These are phyloP conservation scores for Macrotus californicus DNA, from an alignment of 2,113 vertebrate species.

Conservation along the genomic window DNA sequence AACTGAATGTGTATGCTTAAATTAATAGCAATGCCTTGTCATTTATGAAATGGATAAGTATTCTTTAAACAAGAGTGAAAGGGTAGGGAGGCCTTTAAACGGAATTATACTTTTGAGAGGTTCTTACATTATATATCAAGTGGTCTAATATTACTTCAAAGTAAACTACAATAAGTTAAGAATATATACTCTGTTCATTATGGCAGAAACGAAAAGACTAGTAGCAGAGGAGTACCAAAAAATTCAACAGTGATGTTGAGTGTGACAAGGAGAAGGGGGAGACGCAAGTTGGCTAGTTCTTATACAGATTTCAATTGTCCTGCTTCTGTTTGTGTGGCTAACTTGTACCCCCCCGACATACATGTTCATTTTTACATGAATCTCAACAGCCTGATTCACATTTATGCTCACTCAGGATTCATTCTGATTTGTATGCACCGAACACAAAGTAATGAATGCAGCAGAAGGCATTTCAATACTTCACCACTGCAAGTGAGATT, in stretches of 20 bases:
- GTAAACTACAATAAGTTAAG: neutral
- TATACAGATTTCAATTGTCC: neutral
- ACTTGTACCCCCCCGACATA: neutral
- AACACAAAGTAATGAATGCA: neutral
- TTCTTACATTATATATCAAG: neutral
- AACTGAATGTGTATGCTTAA: neutral
- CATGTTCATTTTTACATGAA: neutral
- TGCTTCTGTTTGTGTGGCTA: neutral
- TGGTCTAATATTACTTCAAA: neutral
- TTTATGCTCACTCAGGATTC: constrained; percentile 22
- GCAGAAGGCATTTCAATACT: constrained; percentile 17
- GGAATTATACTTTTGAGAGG: neutral
- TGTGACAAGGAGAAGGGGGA: neutral
- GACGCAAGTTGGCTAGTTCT: neutral
- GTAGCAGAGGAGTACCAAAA: neutral
- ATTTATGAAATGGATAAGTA: neutral
- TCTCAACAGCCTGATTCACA: neutral
- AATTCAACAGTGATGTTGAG: neutral
- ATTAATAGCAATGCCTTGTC: neutral
- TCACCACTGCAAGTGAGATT: neutral
- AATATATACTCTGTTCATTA: neutral
- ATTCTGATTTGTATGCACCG: neutral
- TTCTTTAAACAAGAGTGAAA: neutral
- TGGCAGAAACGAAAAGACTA: neutral
- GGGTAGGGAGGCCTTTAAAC: neutral